phyloP scores from a whole-genome alignment of 30 jellyfish, hydroid and myxozoan species.

The Sanderia malayensis region DNA sequence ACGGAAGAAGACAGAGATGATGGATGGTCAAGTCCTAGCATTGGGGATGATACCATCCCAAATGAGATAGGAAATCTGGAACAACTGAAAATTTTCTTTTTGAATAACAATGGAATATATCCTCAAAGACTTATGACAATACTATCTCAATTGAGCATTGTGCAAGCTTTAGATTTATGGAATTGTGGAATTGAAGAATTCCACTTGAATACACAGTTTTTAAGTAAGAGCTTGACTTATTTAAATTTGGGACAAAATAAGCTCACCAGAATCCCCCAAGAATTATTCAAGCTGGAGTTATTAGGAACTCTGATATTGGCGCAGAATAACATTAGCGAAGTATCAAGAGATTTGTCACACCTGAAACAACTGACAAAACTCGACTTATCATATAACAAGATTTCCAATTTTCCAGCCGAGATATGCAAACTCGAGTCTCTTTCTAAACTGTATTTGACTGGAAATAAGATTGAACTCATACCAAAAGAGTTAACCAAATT shows the following conservation, averaged over 20 bases:
- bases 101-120: slow-evolving; percentile 27
- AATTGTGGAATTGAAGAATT: slow-evolving; percentile 15
- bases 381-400: slow-evolving; percentile 29
- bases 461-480: slow-evolving; percentile 25
- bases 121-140: neutral
- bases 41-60: neutral
- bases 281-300: slow-evolving; percentile 10
- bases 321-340: slow-evolving; percentile 24
- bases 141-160: neutral
- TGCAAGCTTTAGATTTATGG: slow-evolving; percentile 16
- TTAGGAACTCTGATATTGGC: slow-evolving; percentile 46
- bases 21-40: slow-evolving; percentile 3
- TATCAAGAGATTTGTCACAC: slow-evolving; percentile 40
- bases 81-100: slow-evolving; percentile 5
- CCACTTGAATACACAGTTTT: neutral
- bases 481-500: slow-evolving; percentile 51
- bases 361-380: slow-evolving; percentile 47
- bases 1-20: neutral
- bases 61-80: neutral
- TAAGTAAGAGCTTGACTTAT: slow-evolving; percentile 1
- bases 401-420: slow-evolving; percentile 18
- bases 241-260: slow-evolving; percentile 50
- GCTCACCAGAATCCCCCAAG: slow-evolving; percentile 25
- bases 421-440: slow-evolving; percentile 13
- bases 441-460: slow-evolving; percentile 33